Percentiles rank a stretch among this genome's conserved stretches.
Evolutionary conservation across 2,888 invertebrate genomes (phyloP).

Genomic region (Lasioglossum oenotherae): DNA sequence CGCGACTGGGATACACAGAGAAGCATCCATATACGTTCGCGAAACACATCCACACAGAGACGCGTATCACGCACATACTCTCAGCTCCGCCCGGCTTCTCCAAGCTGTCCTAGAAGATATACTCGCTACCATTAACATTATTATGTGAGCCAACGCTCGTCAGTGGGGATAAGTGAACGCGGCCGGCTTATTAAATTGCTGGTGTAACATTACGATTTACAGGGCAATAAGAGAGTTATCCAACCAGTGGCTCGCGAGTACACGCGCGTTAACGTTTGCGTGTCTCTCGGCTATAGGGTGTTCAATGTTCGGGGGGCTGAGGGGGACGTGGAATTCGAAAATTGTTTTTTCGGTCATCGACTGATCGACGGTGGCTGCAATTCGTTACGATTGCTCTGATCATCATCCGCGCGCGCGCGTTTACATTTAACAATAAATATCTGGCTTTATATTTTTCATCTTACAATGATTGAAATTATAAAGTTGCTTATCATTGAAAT

Average conservation of each 20-base stretch:
- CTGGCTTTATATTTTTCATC: no score
- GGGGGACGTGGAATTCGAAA: not conserved
- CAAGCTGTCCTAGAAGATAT: slow-evolving; percentile 72
- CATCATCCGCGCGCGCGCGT: not conserved
- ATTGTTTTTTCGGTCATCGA: not conserved
- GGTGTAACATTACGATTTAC: slow-evolving; percentile 78
- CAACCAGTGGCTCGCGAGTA: slow-evolving; percentile 65
- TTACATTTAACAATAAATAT: not conserved
- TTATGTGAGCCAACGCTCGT: slow-evolving; percentile 76
- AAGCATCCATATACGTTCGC: not conserved
- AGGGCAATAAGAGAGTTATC: slow-evolving; percentile 78
- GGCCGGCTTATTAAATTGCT: slow-evolving; percentile 78
- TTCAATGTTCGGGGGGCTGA: not conserved
- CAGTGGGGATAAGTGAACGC: slow-evolving; percentile 76
- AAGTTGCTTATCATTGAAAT: no score
- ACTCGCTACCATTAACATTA: slow-evolving; percentile 79
- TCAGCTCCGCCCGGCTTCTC: slow-evolving; percentile 28
- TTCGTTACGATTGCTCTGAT: not conserved
- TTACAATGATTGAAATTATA: no score
- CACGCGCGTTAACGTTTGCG: slow-evolving; percentile 64
- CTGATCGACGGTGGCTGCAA: slow-evolving; percentile 12
- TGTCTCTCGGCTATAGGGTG: slow-evolving; percentile 50
- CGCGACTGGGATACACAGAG: not conserved
- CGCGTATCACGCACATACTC: slow-evolving; percentile 7
- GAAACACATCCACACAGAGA: not conserved